Conservation (phyloP, 2,113 vertebrate genomes). For the Ellobius talpinus region DNA sequence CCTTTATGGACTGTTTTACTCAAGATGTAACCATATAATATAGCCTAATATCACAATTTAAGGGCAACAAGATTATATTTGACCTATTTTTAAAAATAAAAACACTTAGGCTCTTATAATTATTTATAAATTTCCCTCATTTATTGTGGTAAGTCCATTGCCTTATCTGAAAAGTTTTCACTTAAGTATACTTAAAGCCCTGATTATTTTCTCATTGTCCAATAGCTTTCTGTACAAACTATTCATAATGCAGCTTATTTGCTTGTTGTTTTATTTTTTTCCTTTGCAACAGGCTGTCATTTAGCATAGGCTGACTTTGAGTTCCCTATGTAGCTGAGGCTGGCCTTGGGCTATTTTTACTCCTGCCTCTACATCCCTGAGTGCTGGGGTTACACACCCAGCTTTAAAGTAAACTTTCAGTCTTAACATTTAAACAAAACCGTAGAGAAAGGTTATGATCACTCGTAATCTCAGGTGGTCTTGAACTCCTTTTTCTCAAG, state of each 20-base stretch:
- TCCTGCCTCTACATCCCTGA: neutral
- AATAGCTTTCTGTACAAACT: neutral
- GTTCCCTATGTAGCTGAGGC: neutral
- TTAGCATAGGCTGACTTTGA: neutral
- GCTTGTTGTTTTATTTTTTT: neutral
- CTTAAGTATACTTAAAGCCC: neutral
- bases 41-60: neutral
- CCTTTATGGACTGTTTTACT: slow-evolving; percentile 42
- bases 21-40: neutral
- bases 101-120: neutral
- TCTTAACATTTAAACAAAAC: slow-evolving; percentile 38
- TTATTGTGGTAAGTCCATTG: slow-evolving; percentile 22
- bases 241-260: neutral
- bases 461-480: neutral
- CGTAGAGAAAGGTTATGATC: neutral
- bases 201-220: neutral
- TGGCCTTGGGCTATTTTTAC: neutral
- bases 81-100: neutral
- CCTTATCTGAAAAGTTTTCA: slow-evolving; percentile 31
- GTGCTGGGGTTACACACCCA: neutral
- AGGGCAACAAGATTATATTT: neutral
- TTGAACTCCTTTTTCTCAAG: neutral
- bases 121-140: slow-evolving; percentile 33
- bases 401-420: neutral
- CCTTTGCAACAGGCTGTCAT: neutral